Base-by-base conservation (phyloP, 2,888 invertebrate genomes). In the Pyrrhia umbra region DNA sequence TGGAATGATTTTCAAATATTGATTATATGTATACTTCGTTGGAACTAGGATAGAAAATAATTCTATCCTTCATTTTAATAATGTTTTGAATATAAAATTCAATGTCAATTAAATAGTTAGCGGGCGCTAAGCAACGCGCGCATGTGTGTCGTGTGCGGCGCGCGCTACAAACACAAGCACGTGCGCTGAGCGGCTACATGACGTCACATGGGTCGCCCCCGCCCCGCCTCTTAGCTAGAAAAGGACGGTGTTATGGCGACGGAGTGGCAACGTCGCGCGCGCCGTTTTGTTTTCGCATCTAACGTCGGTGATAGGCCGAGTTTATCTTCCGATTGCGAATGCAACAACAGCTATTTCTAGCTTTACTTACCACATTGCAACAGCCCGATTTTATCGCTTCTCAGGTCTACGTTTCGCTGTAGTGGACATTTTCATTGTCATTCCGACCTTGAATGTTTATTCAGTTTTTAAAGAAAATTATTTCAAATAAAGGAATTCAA, bases 101-200 rank as follows among this genome's bases (percentile, higher is more conserved):
- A 87, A 87, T 88, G 88, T 86, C 89, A 88, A 85, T 85, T 85
- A 85, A 82, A 84, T 85, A 77, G 83, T 85, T 79, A 84, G 84
- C 83, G 80, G 82, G 72, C 77, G 81, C 84, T 84, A 82, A 82
- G 69, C 71, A 68, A 75, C 76, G 82, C 86, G 86, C 88, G 88
- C 89, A 89, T 92, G 92, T 92, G 92, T 91, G 90, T 90, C 77
- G 85, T 87, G 77, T 76, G 81, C 86, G 88, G 87, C 85, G 84
- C 88, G 88, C 90, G 90, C 89, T 89, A 92, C 93, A 93, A 92
- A 93, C 93, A 94, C 93, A 91, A 91, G 92, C 94, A 94, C 94
- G 94, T 93, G 93, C 92, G 92, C 84, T 75, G 85, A 88, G 83
- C 89, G 86, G 81, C 78, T 82, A 84, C 81, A 88, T 94, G 92